A percentile compares a stretch with the other conserved stretches of the same genome.
Conservation (phyloP, 2,888 invertebrate species). For the Andrena praecox region DNA sequence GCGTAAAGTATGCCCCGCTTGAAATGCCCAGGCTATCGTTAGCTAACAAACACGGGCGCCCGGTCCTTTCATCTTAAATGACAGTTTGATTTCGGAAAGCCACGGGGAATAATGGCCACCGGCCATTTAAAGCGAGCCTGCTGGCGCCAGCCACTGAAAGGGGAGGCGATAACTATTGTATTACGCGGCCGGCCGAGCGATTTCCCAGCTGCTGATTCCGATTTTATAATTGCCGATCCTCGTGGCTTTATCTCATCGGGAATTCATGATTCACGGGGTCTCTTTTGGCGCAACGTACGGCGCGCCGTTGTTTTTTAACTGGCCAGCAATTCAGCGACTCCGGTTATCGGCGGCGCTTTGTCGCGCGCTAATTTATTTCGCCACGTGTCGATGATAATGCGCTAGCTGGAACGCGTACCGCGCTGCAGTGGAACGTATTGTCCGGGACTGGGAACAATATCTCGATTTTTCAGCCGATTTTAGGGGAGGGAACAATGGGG, state of each 20-base stretch:
- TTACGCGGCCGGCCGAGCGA: constrained; percentile 14
- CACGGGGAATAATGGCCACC: background rate
- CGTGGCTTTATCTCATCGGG: constrained; percentile 35
- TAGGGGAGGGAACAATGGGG: constrained; percentile 32
- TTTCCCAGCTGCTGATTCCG: constrained; percentile 32
- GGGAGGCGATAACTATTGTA: constrained; percentile 12
- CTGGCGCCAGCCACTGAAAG: background rate
- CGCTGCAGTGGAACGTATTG: constrained; percentile 36
- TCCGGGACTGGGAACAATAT: constrained; percentile 36
- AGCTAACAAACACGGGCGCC: background rate
- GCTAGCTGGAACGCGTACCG: constrained; percentile 30
- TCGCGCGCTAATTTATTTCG: constrained; percentile 53
- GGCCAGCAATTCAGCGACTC: constrained; percentile 32
- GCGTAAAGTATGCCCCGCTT: background rate
- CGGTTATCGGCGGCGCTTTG: constrained; percentile 43
- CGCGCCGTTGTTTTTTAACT: constrained; percentile 9
- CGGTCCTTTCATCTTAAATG: background rate
- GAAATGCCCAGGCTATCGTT: background rate
- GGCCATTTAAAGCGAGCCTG: background rate
- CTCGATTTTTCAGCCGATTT: constrained; percentile 48
- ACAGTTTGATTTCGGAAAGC: background rate
- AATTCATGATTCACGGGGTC: constrained; percentile 48
- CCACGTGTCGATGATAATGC: constrained; percentile 56
- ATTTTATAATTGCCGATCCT: constrained; percentile 52
- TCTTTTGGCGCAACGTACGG: constrained; percentile 28